Base-by-base conservation (phyloP, 92 coral and sea anemone species). In the Epizoanthus scotinus region DNA sequence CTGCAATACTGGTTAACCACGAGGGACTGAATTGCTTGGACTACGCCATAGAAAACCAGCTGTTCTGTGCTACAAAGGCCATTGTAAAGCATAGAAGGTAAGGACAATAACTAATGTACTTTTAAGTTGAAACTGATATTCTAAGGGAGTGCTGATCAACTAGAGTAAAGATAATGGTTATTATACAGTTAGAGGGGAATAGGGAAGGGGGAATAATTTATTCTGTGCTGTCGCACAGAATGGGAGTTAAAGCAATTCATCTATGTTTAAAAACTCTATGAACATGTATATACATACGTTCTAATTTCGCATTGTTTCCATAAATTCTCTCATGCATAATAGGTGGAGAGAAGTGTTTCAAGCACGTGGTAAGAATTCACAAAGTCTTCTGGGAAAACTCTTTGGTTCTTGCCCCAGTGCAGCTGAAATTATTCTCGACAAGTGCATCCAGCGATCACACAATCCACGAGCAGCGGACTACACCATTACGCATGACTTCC, bases 351-450 rank as follows among this genome's bases (percentile, higher is more conserved):
- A 83, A 24, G 61, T 83, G 44, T 61, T 73, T 67, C 63, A 83
- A 8, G 22, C 26, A 28, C 71, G 82, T 5, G 72, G 28, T 12
- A 83, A 67, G 15, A 26, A 72, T 29, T 38, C 52, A 5, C 67
- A 81, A 18, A 91, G 84, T 31, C 77, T 88, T 54, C 84, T 91
- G 87, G 84, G 86, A 13, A 84, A 86, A 69, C 89, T 93, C n/a
- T 84, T 93, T 61, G 84, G 78, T 14, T 77, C 58, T 24, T 87
- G 83, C 70, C 98, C 98, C 31, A 87, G 78, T 62, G 98, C 92
- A 15, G 98, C 95, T 2, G 85, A 71, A 66, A 57, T 77, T 18
- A 84, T 91, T 20, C 83, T 93, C 78, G 95, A 93, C 78, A 86
- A 87, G 9, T 91, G 98, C 73, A 71, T 93, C 73, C 86, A 84